Evolutionary conservation across 2,888 invertebrate genomes (phyloP), one percentile per base, ranked within the genome.

Genomic region (Litoditis marina): DNA sequence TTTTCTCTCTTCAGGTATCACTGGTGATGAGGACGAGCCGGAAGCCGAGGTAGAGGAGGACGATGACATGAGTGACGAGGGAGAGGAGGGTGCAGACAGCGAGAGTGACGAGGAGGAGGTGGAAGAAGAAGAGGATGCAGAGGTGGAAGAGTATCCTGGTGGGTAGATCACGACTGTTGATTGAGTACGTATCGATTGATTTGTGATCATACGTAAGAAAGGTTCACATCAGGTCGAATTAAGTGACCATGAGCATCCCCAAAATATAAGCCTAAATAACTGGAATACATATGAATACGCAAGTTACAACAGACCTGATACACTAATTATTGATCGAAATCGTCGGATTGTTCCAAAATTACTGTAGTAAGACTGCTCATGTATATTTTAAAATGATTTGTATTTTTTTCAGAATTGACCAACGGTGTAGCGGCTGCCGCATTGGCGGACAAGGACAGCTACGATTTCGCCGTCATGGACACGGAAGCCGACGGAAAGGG

Each of bases 381-480:
- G n/a, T n/a, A n/a, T n/a, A 39, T 13, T 39, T 39, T 11, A 39
- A 39, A 39, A 13, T 39, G 13, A 39, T 39, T 39, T 39, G 16
- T n/a, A 39, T 39, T 13, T 39, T 39, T 44, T 44, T 44, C 8
- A 44, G 44, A 44, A 44, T 44, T 44, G 44, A 22, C 44, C 27
- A 51, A 51, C 31, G 28, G 34, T 22, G 22, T 36, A 52, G 28
- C 16, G 11, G 31, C 39, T 16, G n/a, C 51, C 16, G 32, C 36
- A 11, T 42, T 44, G 1, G 60, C 31, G 2, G 66, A 51, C 7
- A 52, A 54, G 34, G 66, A 66, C 36, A 60, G 57, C 56, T 64
- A 60, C 54, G 66, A 66, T 28, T 63, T 60, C 42, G 39, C 47
- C 8, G 60, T 60, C 16, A 64, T 66, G 56, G 66, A 63, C 30